Percentiles rank a stretch among this genome's conserved stretches.
phyloP scores from a whole-genome alignment of 2,113 vertebrate genomes.

The Arvicanthis niloticus region DNA sequence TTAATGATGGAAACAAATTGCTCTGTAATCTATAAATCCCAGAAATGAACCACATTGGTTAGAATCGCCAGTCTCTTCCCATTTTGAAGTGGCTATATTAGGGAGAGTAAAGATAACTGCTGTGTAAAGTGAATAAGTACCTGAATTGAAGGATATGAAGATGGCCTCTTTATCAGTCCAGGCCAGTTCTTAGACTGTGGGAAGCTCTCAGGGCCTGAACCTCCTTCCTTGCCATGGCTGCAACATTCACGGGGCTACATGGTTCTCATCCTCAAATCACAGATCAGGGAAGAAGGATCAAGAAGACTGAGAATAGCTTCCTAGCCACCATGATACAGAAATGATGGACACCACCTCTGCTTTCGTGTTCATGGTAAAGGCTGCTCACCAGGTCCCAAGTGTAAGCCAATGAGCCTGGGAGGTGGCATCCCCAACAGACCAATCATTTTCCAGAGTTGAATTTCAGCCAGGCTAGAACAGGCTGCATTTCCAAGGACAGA shows the following conservation, averaged over 20 bases:
- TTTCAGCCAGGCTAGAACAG: neutral
- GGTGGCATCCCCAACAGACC: too few relatives aligned
- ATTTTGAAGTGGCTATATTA: too few relatives aligned
- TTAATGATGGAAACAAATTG: neutral
- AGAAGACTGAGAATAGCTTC: accelerated
- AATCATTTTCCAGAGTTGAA: neutral
- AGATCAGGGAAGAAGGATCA: neutral
- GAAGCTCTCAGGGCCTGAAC: too few relatives aligned
- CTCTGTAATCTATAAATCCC: neutral
- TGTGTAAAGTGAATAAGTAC: neutral
- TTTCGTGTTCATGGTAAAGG: neutral
- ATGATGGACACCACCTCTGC: accelerated
- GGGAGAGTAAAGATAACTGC: neutral
- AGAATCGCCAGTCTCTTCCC: neutral
- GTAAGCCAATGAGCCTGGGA: neutral
- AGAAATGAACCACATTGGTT: neutral
- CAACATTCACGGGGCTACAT: accelerated
- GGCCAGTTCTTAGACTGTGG: accelerated
- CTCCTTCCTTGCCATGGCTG: neutral
- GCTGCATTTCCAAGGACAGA: neutral
- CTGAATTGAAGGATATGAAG: accelerated
- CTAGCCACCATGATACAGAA: accelerated
- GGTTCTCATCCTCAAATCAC: neutral
- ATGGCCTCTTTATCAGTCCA: accelerated
- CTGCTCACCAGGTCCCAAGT: neutral